phyloP scores from a whole-genome alignment of 1,140 invertebrate species.

The Diabrotica virgifera region DNA sequence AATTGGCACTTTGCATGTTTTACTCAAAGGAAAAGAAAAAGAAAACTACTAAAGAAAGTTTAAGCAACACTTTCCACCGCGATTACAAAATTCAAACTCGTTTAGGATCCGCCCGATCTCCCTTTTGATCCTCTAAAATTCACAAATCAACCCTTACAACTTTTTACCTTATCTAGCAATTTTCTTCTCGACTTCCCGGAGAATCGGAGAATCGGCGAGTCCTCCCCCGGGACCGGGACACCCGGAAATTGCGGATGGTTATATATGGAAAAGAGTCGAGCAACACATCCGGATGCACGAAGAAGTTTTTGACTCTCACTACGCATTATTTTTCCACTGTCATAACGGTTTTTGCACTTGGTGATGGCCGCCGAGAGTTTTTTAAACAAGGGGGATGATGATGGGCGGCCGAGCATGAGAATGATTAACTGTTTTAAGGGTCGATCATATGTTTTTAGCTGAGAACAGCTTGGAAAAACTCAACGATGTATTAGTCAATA shows the following conservation, averaged over 20 bases:
- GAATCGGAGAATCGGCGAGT: slow-evolving; percentile 3
- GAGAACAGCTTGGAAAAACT: no score
- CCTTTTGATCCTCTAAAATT: slow-evolving; percentile 1
- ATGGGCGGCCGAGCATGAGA: background rate
- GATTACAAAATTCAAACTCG: no score
- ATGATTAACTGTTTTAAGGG: background rate
- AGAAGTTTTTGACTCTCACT: slow-evolving; percentile 14
- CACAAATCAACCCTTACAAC: background rate
- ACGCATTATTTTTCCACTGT: slow-evolving; percentile 15
- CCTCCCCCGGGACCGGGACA: slow-evolving; percentile 16
- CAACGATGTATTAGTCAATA: no score
- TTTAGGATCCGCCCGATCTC: background rate
- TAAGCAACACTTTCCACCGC: no score
- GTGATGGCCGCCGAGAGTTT: background rate
- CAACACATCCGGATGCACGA: slow-evolving; percentile 24
- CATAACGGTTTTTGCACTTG: slow-evolving; percentile 7
- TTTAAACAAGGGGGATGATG: background rate
- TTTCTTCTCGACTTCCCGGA: slow-evolving; percentile 9
- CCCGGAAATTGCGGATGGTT: slow-evolving; percentile 32
- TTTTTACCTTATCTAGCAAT: slow-evolving; percentile 14
- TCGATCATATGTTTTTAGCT: no score
- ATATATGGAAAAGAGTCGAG: slow-evolving; percentile 31
- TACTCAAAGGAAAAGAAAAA: no score
- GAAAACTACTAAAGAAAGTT: no score
- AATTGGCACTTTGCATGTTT: no score